These are phyloP conservation scores for Agrypnia vestita DNA, from an alignment of 1,140 invertebrate genomes.

Conservation along the genomic window DNA sequence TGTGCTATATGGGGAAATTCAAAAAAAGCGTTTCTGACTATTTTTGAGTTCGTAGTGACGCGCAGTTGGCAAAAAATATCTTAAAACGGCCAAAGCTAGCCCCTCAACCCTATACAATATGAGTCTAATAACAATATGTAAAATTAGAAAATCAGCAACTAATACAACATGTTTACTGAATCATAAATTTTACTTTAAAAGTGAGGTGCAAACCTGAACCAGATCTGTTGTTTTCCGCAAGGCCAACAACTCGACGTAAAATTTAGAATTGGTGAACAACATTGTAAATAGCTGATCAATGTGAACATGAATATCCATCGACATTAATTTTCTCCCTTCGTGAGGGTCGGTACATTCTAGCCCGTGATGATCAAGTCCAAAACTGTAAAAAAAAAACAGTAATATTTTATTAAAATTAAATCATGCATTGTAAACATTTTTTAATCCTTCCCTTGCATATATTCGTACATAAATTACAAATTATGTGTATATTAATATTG, in stretches of 20 bases:
- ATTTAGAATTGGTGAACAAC: conserved; percentile 93
- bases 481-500: too few species aligned
- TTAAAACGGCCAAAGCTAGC: too few species aligned
- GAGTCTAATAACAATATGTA: too few species aligned
- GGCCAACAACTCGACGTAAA: conserved; percentile 88
- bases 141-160: too few species aligned
- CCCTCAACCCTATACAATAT: too few species aligned
- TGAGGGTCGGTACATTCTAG: conserved; percentile 80
- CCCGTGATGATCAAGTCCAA: conserved; percentile 45
- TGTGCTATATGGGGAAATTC: too few species aligned
- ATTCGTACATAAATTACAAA: too few species aligned
- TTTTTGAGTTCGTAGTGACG: too few species aligned
- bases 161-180: too few species aligned
- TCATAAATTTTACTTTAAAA: not conserved
- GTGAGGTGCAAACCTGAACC: conserved; percentile 67
- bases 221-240: conserved; percentile 85
- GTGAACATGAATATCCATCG: conserved; percentile 84
- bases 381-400: conserved; percentile 52
- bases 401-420: conserved; percentile 51
- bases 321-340: conserved; percentile 83
- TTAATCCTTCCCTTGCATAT: too few species aligned
- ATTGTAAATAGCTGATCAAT: conserved; percentile 93
- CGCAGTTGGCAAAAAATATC: too few species aligned
- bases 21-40: too few species aligned
- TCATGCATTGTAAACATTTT: not conserved